Percentiles rank a stretch among this genome's conserved stretches.
Conservation (phyloP, 2,797 vertebrate species). For the Tenualosa ilisha region DNA sequence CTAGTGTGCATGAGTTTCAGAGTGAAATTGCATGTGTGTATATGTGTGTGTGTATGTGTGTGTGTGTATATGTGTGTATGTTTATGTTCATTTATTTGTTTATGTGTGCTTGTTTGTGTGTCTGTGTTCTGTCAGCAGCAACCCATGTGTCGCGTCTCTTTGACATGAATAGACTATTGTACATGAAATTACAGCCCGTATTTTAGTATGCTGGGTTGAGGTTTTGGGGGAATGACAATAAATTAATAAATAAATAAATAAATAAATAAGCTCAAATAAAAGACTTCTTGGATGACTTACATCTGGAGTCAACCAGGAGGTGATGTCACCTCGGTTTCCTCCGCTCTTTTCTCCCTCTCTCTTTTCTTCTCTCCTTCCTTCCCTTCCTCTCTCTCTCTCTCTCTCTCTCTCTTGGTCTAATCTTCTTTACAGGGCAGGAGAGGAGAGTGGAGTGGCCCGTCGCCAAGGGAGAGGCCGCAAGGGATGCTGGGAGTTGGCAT, state of each 20-base stretch:
- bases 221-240: constrained; percentile 42
- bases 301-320: constrained; percentile 73
- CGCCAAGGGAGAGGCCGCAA: constrained; percentile 77
- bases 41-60: neutral
- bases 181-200: neutral
- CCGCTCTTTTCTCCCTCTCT: constrained; percentile 44
- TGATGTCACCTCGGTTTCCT: constrained; percentile 79
- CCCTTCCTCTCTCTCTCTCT: constrained; percentile 82
- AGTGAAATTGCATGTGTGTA: neutral
- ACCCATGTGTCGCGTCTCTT: neutral
- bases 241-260: neutral
- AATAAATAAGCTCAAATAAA: neutral
- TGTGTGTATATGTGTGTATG: neutral
- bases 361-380: constrained; percentile 60
- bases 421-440: constrained; percentile 82
- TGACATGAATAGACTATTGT: neutral
- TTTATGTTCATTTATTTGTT: neutral
- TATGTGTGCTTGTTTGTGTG: neutral
- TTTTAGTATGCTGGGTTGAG: neutral
- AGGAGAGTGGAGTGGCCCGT: constrained; percentile 75
- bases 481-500: constrained; percentile 86
- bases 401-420: constrained; percentile 10
- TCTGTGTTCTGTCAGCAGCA: neutral
- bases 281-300: constrained; percentile 69
- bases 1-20: neutral